phyloP scores from a whole-genome alignment of 2,113 vertebrate genomes.

The Propithecus coquereli region DNA sequence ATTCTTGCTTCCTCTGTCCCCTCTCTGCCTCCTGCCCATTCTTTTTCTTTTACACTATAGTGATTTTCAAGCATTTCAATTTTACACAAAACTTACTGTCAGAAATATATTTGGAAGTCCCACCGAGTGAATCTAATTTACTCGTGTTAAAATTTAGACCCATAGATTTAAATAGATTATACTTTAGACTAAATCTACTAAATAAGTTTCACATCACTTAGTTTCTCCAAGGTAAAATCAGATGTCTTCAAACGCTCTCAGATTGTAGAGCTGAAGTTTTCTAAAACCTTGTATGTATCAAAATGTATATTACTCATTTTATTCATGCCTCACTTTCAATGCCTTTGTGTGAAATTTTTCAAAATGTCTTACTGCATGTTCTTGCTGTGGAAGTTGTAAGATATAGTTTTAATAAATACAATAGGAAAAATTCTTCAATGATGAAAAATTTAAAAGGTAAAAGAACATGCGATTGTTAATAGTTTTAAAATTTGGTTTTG shows the following conservation, averaged over 20 bases:
- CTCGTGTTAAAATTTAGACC: slow-evolving; percentile 16
- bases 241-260: background rate
- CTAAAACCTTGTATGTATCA: background rate
- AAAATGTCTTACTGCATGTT: background rate
- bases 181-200: background rate
- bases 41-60: background rate
- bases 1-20: background rate
- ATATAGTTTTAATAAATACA: slow-evolving; percentile 35
- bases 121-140: slow-evolving; percentile 11
- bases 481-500: slow-evolving; percentile 26
- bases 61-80: background rate
- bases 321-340: background rate
- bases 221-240: slow-evolving; percentile 18
- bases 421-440: slow-evolving; percentile 3
- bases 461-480: background rate
- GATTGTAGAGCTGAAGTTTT: background rate
- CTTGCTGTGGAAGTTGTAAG: background rate
- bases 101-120: background rate
- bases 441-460: slow-evolving; percentile 36
- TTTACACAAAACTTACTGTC: background rate
- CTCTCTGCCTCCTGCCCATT: background rate
- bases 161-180: slow-evolving; percentile 4
- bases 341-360: background rate
- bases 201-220: background rate
- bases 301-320: slow-evolving; percentile 13